Conservation (phyloP, 1,140 invertebrate genomes). For the Parasteatoda tepidariorum region DNA sequence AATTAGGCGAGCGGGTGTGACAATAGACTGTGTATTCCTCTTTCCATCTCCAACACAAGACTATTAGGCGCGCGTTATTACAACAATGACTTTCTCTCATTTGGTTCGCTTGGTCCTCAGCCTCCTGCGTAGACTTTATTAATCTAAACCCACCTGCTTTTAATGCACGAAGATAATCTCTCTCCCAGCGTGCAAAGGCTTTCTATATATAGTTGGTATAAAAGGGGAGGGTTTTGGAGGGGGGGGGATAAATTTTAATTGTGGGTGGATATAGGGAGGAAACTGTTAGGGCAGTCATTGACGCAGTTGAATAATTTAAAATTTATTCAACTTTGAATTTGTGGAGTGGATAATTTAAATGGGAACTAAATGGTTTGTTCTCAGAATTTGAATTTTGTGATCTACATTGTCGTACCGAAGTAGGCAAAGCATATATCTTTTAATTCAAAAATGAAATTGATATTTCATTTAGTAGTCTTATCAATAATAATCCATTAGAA, state of each 20-base stretch:
- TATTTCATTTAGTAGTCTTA: too few species aligned
- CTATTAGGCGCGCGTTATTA: conserved; percentile 51
- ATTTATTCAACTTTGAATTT: too few species aligned
- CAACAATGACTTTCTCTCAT: conserved; percentile 25
- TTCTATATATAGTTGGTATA: not conserved
- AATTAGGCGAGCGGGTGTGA: conserved; percentile 57
- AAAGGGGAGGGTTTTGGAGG: conserved; percentile 2
- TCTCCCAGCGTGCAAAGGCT: not conserved
- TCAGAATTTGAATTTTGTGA: too few species aligned
- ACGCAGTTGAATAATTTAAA: too few species aligned
- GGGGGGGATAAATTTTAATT: not conserved
- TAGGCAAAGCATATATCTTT: too few species aligned
- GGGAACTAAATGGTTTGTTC: too few species aligned
- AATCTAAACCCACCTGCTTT: conserved; percentile 53
- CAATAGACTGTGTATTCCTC: conserved; percentile 44
- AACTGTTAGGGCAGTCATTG: too few species aligned
- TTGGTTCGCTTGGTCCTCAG: not conserved
- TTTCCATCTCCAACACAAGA: conserved; percentile 13
- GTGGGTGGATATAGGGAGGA: too few species aligned
- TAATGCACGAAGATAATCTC: conserved; percentile 46
- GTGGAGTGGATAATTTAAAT: too few species aligned
- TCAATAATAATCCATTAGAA: too few species aligned
- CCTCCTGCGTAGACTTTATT: conserved; percentile 36
- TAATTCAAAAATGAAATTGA: too few species aligned
- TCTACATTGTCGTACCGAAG: too few species aligned